phyloP scores from a whole-genome alignment of 2,888 invertebrate genomes.

The Eilema depressum region DNA sequence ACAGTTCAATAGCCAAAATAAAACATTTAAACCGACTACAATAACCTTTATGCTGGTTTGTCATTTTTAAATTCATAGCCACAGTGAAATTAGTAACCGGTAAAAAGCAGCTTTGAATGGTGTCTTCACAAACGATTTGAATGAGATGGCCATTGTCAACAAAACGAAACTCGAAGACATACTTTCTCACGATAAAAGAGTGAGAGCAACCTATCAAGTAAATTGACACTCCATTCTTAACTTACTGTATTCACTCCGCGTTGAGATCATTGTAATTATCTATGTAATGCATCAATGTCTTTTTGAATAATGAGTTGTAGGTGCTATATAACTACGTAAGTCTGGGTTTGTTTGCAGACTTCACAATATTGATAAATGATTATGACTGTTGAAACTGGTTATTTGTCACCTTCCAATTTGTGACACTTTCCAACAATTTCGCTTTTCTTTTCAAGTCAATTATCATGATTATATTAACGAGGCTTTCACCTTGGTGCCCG shows the following conservation, averaged over 20 bases:
- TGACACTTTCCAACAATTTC: neutral
- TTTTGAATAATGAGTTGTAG: conserved; percentile 33
- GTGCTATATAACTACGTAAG: conserved; percentile 35
- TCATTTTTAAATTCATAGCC: conserved; percentile 18
- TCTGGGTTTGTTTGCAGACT: conserved; percentile 34
- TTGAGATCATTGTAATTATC: conserved; percentile 41
- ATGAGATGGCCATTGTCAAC: conserved; percentile 56
- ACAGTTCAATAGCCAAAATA: conserved; percentile 11
- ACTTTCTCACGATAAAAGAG: conserved; percentile 60
- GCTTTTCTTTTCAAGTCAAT: neutral
- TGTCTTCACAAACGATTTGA: conserved; percentile 50
- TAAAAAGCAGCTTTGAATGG: conserved; percentile 43
- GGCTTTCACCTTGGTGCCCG: too few species aligned
- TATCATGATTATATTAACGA: too few species aligned
- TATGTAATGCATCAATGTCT: conserved; percentile 45
- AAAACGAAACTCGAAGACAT: conserved; percentile 50
- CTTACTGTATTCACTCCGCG: conserved; percentile 32
- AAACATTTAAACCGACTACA: conserved; percentile 14
- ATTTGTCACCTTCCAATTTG: too few species aligned
- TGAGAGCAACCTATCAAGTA: conserved; percentile 48
- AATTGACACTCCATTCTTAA: conserved; percentile 49
- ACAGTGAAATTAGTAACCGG: conserved; percentile 25
- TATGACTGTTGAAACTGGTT: neutral
- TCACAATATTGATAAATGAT: neutral
- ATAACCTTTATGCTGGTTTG: neutral